Evolutionary conservation across 2,888 invertebrate species (phyloP).

Genomic region (Netelia melanura): DNA sequence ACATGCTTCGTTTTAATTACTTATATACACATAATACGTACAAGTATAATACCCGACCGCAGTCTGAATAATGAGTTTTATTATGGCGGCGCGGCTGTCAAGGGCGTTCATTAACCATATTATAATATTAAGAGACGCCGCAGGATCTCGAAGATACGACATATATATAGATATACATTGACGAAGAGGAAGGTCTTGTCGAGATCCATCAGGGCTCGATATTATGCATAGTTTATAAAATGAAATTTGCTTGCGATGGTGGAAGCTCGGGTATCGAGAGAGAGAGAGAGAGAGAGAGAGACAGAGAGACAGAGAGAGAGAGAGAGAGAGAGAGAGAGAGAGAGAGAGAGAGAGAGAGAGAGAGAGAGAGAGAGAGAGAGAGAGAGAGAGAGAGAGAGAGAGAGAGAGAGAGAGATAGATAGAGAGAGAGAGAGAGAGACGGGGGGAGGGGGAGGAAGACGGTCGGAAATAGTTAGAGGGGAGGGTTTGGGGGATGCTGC

Average conservation of each 20-base stretch:
- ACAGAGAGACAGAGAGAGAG: constrained; percentile 4
- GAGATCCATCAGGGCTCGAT: constrained; percentile 65
- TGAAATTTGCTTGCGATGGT: constrained; percentile 63
- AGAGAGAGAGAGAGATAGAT: no score
- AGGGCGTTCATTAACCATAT: constrained; percentile 7
- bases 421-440: no score
- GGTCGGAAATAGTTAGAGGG: constrained; percentile 12
- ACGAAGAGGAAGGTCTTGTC: constrained; percentile 42
- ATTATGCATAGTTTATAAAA: constrained; percentile 68
- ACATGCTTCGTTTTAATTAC: no score
- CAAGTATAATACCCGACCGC: no score
- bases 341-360: no score
- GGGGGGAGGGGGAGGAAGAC: neutral
- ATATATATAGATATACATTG: constrained; percentile 9
- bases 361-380: constrained; percentile 51
- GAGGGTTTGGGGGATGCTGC: constrained; percentile 33
- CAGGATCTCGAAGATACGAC: neutral
- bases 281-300: constrained; percentile 58
- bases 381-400: neutral
- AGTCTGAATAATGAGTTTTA: constrained; percentile 49
- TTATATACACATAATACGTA: no score
- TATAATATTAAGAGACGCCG: no score
- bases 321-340: neutral
- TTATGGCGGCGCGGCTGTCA: constrained; percentile 12
- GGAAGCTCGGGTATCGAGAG: constrained; percentile 69